These are phyloP conservation scores for Eledona agricola DNA, from an alignment of 2,888 invertebrate genomes.

Conservation along the genomic window DNA sequence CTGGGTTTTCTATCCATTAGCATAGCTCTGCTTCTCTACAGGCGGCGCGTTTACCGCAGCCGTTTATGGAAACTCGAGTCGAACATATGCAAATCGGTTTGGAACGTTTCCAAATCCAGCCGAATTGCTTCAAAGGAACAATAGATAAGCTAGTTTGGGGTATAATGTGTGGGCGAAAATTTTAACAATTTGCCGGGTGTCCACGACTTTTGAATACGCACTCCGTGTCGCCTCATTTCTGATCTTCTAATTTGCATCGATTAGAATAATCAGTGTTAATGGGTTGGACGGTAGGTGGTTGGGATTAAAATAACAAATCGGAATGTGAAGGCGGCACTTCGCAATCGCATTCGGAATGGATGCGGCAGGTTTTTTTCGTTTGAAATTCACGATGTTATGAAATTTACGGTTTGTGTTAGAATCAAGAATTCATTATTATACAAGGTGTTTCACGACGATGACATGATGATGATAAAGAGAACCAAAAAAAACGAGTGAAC, in stretches of 20 bases:
- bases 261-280: constrained; percentile 22
- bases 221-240: no score
- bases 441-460: no score
- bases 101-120: constrained; percentile 13
- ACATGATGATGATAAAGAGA: no score
- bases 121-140: constrained; percentile 9
- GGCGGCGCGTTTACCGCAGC: constrained; percentile 24
- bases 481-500: no score
- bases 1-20: constrained; percentile 25
- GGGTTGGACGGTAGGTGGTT: constrained; percentile 17
- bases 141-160: no score
- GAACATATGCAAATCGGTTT: constrained; percentile 24
- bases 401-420: no score
- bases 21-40: constrained; percentile 14
- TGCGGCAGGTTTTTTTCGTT: no score
- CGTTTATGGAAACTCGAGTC: constrained; percentile 28
- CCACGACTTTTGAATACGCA: no score
- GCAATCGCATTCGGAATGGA: no score
- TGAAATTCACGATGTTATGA: no score
- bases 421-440: no score
- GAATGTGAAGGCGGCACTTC: constrained; percentile 8
- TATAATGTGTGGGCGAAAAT: constrained; percentile 17
- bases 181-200: constrained; percentile 19
- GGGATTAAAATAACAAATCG: constrained; percentile 26
- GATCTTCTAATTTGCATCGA: constrained; percentile 17